Base-by-base conservation (phyloP, 2,888 invertebrate genomes). In the Perizoma flavofasciatum region DNA sequence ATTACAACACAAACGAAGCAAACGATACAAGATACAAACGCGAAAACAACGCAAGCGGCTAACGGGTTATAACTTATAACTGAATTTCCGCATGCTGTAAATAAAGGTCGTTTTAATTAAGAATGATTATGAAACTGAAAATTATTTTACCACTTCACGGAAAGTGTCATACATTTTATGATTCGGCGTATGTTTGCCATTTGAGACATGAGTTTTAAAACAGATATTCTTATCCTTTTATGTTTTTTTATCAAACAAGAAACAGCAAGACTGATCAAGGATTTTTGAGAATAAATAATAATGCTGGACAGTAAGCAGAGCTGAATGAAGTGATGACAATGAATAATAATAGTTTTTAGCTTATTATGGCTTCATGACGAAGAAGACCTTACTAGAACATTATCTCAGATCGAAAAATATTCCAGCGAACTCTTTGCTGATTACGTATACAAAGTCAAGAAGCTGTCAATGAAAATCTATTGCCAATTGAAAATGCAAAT, bases 21-120 rank as follows among this genome's bases (percentile, higher is more conserved):
- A 78, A 65, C 60, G 69, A 71, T 74, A 69, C 69, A 68, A 78
- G 75, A 82, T 80, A 72, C 67, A 63, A 77, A 78, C 63, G 68
- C 52, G 69, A 68, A 72, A 73, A 73, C 74, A 73, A 71, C 65
- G 60, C 62, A 65, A 70, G 69, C 62, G 72, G 57, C 61, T 74
- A 65, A 47, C 73, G 72, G 74, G 70, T 74, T 66, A 79, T 77
- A 81, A 83, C 77, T 22, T 22, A 22, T 69, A 65, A 71, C 71
- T 66, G 10, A 63, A 63, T 68, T 75, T 77, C 74, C 76, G 76
- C 59, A 66, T 63, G 55, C 61, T 57, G 22, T 22, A 51, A 41
- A 53, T 54, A 48, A 49, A 41, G 41, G 35, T 34, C 33, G 53
- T 50, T 56, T 5, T 33, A 53, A 53, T 52, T 37, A 49, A 49